phyloP scores from a whole-genome alignment of 2,888 invertebrate genomes.

The Scrobipalpa costella region DNA sequence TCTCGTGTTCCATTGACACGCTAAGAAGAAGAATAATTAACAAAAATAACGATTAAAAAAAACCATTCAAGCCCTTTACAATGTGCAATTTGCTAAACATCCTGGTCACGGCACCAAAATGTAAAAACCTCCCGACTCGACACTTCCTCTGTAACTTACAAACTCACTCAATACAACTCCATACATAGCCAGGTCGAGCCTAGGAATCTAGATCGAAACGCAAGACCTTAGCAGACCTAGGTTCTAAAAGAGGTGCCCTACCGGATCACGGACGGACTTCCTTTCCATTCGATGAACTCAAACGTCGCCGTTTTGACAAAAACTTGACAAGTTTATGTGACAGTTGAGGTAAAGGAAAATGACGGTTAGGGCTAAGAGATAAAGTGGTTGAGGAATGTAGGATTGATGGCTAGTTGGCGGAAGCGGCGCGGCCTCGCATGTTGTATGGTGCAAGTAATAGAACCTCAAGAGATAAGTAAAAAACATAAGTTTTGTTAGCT shows the following conservation, averaged over 20 bases:
- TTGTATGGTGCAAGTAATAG: conserved; percentile 24
- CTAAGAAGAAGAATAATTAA: too few relatives aligned
- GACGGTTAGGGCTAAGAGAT: not conserved
- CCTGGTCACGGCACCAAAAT: conserved; percentile 14
- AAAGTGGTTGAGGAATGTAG: conserved; percentile 17
- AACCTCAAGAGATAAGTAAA: not conserved
- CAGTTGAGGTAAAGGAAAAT: not conserved
- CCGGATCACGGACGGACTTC: conserved; percentile 28
- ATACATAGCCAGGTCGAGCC: not conserved
- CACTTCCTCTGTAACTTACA: not conserved
- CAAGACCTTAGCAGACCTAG: not conserved
- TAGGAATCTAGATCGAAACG: conserved; percentile 26
- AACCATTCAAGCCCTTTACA: too few relatives aligned
- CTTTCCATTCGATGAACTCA: conserved; percentile 22
- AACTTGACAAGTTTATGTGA: conserved; percentile 10
- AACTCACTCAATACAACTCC: not conserved
- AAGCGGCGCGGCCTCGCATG: conserved; percentile 33
- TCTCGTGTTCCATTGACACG: too few relatives aligned
- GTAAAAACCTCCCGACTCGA: not conserved
- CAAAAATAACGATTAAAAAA: too few relatives aligned
- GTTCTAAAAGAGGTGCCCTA: conserved; percentile 1
- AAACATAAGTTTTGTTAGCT: not conserved
- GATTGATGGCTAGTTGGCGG: conserved; percentile 21
- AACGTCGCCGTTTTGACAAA: conserved; percentile 21
- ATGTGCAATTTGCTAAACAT: not conserved